Base-by-base conservation (phyloP, 2,113 vertebrate genomes). In the Dicaeum eximium region DNA sequence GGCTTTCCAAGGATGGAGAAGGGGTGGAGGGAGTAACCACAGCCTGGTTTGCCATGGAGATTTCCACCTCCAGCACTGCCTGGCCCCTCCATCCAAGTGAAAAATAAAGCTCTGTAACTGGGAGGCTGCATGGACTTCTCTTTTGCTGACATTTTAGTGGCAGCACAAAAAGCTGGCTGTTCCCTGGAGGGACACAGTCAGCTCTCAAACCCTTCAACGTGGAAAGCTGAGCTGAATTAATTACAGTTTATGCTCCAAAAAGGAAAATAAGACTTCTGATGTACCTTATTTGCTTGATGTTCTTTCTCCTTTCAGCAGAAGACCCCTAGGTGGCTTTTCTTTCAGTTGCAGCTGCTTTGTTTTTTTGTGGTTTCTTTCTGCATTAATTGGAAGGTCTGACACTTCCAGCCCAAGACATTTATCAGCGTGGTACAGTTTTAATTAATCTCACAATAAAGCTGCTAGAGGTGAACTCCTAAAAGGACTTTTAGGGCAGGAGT, bases 331-430 rank as follows among this genome's bases (percentile, higher is more conserved):
- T 96, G 92, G 88, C 77, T 96, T 95, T 94, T 58, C 77, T 96
- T 93, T 94, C 93, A 71, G 80, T 65, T 11, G 9, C 77, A 48
- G 54, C 96, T 96, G 93, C 94, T 92, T 81, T 91, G 90, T 88
- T 75, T 91, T 91, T 92, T 72, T 94, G 80, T 93, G 93, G 84
- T 95, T 97, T 88, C 90, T 95, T 95, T 92, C 89, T 97, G 78
- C 54, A 93, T 95, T 98, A 97, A 98, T 98, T 98, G 97, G 97
- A 86, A 97, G 96, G 94, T 96, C 97, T 95, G 96, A 97, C 97
- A 96, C 96, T 89, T 80, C 51, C 82, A 94, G 95, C 95, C 95
- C 61, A 75, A 96, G 97, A 97, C 95, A 94, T 96, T 96, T 97
- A 95, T 90, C 98, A 97, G 97, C 61, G 0, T 97, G 97, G 88